Base-by-base conservation (phyloP, 2,888 invertebrate genomes). In the Tipula unca region DNA sequence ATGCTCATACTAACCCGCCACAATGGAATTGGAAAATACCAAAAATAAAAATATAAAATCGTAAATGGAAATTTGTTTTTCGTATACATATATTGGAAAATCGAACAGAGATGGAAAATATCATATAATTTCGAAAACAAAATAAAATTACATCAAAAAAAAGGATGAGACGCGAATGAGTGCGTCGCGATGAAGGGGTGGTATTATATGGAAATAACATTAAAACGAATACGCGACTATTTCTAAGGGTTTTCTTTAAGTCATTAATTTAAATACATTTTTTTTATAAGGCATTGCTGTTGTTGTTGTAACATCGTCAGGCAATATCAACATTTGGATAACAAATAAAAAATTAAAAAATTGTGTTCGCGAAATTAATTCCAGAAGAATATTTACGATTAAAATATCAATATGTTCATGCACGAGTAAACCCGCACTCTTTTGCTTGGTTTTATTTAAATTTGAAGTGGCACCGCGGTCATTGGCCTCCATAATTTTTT, bases 161-260 rank as follows among this genome's bases (percentile, higher is more conserved):
- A 69, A 25, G 69, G 69, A 69, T 69, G 69, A 69, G 69, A 25
- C 25, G 2, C 13, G 35, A 69, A 69, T 20, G 69, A 69, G 13
- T 10, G 69, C 69, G n/a, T 32, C 32, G 25, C 69, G 69, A 69
- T 10, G 69, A 69, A 69, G n/a, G 69, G 69, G 69, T 69, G 69
- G 69, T 69, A 69, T 69, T 69, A 69, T n/a, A n/a, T 20, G 69
- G 69, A 69, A 69, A 69, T 69, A 69, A 69, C 69, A 69, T 69
- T 69, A 69, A 20, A 69, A 69, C 25, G 69, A 25, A 25, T 69
- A 54, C 48, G 48, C 48, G 48, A 20, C 17, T 54, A 17, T 54
- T 48, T 48, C 48, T 17, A 48, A 48, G 48, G 48, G 48, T 48
- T 48, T 54, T 54, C 48, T n/a, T 54, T 54, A 54, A 6, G 6